A percentile compares a stretch with the other conserved stretches of the same genome.
phyloP scores from a whole-genome alignment of 2,888 invertebrate genomes.

The Ornithoptera priamus region DNA sequence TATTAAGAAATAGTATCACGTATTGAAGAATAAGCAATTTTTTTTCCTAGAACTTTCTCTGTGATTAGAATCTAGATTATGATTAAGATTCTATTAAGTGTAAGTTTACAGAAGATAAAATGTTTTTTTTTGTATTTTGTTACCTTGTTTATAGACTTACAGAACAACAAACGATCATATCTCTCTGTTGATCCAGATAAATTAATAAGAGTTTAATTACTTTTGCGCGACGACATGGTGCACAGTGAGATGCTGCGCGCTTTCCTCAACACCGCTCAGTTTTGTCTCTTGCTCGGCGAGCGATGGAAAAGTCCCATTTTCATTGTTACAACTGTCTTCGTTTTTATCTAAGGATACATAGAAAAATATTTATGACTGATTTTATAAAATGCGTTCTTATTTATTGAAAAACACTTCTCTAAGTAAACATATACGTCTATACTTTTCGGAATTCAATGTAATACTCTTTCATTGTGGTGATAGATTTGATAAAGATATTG shows the following conservation, averaged over 20 bases:
- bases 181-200: not conserved
- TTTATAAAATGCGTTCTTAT: too few species aligned
- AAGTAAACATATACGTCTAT: too few species aligned
- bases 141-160: not conserved
- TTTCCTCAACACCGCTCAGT: constrained; percentile 76
- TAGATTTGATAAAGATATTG: too few species aligned
- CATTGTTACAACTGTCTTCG: constrained; percentile 63
- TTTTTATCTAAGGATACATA: constrained; percentile 55
- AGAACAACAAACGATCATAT: not conserved
- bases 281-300: constrained; percentile 72
- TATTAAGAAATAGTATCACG: too few species aligned
- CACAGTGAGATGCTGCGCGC: constrained; percentile 83
- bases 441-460: too few species aligned
- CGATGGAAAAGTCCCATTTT: constrained; percentile 77
- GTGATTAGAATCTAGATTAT: too few species aligned
- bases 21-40: too few species aligned
- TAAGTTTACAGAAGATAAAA: too few species aligned
- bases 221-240: constrained; percentile 89
- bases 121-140: not conserved
- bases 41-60: too few species aligned
- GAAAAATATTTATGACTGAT: constrained; percentile 30
- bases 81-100: too few species aligned
- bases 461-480: too few species aligned
- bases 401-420: too few species aligned
- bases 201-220: constrained; percentile 51